phyloP scores from a whole-genome alignment of 2,113 vertebrate genomes.

The Noctilio leporinus region DNA sequence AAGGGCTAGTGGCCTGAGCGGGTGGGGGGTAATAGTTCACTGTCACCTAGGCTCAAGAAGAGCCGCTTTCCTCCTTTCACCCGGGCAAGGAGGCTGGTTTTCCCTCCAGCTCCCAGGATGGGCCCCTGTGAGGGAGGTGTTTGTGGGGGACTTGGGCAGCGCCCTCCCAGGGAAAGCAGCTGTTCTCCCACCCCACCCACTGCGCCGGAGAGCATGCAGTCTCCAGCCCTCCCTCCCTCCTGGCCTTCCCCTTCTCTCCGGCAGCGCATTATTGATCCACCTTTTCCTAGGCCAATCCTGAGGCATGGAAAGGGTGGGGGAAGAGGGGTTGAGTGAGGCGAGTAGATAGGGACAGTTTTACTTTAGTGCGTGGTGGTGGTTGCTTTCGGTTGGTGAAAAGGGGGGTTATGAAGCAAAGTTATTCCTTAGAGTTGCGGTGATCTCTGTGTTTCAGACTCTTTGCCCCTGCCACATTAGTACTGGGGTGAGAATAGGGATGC shows the following conservation, averaged over 20 bases:
- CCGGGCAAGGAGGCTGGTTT: constrained; percentile 11
- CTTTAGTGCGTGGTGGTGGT: background rate
- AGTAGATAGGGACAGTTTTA: constrained; percentile 76
- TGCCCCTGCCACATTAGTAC: background rate
- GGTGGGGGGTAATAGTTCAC: background rate
- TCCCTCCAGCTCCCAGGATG: constrained; percentile 20
- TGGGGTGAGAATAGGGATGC: background rate
- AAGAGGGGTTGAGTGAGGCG: constrained; percentile 2
- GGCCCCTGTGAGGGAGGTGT: constrained; percentile 41
- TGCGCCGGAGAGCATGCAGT: constrained; percentile 46
- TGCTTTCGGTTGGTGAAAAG: constrained; percentile 25
- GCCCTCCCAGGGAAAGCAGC: constrained; percentile 64
- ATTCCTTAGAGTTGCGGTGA: constrained; percentile 17
- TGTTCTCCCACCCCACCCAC: constrained; percentile 65
- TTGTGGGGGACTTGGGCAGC: constrained; percentile 13
- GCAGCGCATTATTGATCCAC: constrained; percentile 66
- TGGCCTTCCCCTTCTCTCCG: constrained; percentile 36
- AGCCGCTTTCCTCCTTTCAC: constrained; percentile 1
- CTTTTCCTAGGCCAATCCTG: constrained; percentile 56
- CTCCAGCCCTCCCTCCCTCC: constrained; percentile 40
- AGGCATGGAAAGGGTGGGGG: constrained; percentile 29
- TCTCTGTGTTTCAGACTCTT: background rate
- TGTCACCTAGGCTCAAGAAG: background rate
- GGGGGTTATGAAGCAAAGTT: constrained; percentile 24
- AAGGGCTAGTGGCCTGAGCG: constrained; percentile 9